phyloP scores from a whole-genome alignment of 2,888 invertebrate genomes.

The Argyresthia albistria region DNA sequence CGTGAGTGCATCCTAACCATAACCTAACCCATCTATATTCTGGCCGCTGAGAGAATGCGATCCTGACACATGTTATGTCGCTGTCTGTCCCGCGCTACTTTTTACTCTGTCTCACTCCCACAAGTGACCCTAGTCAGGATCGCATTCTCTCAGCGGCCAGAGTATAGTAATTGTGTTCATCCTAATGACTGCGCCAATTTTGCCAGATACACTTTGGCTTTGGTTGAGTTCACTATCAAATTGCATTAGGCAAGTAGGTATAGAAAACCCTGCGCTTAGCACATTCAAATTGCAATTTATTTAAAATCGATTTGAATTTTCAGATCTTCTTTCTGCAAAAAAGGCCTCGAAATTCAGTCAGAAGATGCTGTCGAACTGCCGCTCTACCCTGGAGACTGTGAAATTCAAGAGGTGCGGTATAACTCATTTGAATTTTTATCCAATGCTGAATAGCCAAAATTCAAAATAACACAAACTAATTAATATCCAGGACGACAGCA shows the following conservation, averaged over 20 bases:
- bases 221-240: too few species aligned
- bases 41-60: too few species aligned
- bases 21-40: too few species aligned
- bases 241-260: too few species aligned
- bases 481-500: slow-evolving; percentile 31
- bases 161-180: too few species aligned
- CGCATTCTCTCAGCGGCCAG: too few species aligned
- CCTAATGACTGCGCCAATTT: too few species aligned
- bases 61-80: too few species aligned
- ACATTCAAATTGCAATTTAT: background rate
- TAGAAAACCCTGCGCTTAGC: background rate
- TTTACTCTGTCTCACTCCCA: too few species aligned
- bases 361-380: slow-evolving; percentile 81
- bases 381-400: slow-evolving; percentile 84
- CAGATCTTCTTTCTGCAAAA: slow-evolving; percentile 86
- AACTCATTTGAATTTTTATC: background rate
- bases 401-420: slow-evolving; percentile 66
- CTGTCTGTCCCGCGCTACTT: too few species aligned
- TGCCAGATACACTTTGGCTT: too few species aligned
- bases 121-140: too few species aligned
- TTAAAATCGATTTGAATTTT: background rate
- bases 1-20: slow-evolving; percentile 53
- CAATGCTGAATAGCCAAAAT: background rate
- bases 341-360: slow-evolving; percentile 80
- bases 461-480: background rate